These are phyloP conservation scores for Orbicella faveolata DNA, from an alignment of 64 coral and sea anemone genomes.

Conservation along the genomic window DNA sequence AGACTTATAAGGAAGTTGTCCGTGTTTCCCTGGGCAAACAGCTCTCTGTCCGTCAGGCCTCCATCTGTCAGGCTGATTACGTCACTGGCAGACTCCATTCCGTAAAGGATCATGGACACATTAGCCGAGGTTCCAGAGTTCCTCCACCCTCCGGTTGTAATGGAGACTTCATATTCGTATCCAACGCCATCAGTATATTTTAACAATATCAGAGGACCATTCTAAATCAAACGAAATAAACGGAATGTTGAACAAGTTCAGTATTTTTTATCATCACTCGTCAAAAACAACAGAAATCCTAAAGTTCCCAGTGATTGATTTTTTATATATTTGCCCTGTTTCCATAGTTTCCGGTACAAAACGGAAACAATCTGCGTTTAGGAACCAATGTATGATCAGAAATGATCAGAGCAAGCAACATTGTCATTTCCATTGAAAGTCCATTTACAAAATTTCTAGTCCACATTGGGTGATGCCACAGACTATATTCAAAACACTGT, in stretches of 20 bases:
- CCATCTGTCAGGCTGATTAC: background rate
- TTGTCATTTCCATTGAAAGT: too few species aligned
- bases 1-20: constrained; percentile 53
- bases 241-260: background rate
- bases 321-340: background rate
- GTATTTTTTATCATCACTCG: background rate
- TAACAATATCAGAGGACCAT: background rate
- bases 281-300: background rate
- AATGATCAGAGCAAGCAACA: too few species aligned
- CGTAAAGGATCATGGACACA: constrained; percentile 12
- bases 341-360: too few species aligned
- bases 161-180: constrained; percentile 1
- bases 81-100: background rate
- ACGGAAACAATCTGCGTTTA: too few species aligned
- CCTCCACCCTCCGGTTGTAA: constrained; percentile 9
- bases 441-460: too few species aligned
- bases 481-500: too few species aligned
- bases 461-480: too few species aligned
- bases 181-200: background rate
- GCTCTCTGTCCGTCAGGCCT: background rate
- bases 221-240: background rate
- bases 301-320: too few species aligned
- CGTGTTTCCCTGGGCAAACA: constrained; percentile 45
- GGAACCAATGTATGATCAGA: too few species aligned
- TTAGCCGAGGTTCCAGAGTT: constrained; percentile 30